These are phyloP conservation scores for Cryptotermes secundus DNA, from an alignment of 1,140 invertebrate species.

Conservation along the genomic window DNA sequence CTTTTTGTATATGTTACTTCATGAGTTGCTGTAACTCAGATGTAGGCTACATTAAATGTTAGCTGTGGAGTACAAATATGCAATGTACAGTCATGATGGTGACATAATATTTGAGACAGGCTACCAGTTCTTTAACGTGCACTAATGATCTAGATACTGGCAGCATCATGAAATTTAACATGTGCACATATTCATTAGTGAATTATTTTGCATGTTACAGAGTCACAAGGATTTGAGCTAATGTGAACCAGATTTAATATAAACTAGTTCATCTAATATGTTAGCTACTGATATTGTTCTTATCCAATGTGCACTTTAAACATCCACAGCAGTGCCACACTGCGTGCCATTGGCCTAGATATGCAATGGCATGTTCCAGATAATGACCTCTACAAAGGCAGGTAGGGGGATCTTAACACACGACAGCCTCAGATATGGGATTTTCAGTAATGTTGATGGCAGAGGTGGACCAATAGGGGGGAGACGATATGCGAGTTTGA, in stretches of 20 bases:
- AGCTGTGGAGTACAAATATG: background rate
- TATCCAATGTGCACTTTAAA: background rate
- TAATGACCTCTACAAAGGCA: background rate
- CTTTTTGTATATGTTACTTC: background rate
- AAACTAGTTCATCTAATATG: background rate
- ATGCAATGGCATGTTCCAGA: background rate
- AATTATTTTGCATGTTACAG: background rate
- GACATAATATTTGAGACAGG: background rate
- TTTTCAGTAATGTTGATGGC: slow-evolving; percentile 77
- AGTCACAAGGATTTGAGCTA: background rate
- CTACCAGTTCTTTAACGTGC: no score
- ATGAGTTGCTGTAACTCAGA: background rate
- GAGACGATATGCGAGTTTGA: slow-evolving; percentile 48
- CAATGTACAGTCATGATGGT: background rate
- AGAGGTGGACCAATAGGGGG: slow-evolving; percentile 50
- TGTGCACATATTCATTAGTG: background rate
- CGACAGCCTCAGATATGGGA: slow-evolving; percentile 72
- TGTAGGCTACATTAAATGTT: background rate
- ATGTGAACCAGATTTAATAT: background rate
- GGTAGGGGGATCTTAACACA: slow-evolving; percentile 57
- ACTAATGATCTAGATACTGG: no score
- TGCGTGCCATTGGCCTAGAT: background rate
- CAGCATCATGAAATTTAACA: no score
- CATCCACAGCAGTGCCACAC: background rate
- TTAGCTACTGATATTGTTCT: background rate